Conservation (phyloP, 2,113 vertebrate species). For the Oophaga pumilio region DNA sequence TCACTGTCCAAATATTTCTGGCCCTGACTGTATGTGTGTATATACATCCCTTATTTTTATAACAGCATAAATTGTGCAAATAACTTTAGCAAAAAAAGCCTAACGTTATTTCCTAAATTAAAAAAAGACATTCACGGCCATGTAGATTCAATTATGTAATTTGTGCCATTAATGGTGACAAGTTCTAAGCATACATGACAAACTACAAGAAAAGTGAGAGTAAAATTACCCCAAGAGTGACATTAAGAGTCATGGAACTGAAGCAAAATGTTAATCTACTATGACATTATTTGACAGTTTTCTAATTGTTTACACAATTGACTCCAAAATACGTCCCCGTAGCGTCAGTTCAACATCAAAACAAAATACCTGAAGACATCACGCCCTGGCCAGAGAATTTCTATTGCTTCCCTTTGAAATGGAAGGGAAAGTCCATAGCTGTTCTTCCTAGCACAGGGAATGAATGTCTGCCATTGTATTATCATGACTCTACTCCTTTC, state of each 20-base stretch:
- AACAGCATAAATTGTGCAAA: not conserved
- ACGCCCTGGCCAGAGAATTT: not conserved
- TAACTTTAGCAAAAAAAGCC: not conserved
- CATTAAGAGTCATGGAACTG: not conserved
- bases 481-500: constrained; percentile 10
- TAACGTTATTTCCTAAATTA: not conserved
- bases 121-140: not conserved
- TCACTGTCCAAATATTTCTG: too few relatives aligned
- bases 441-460: not conserved
- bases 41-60: too few relatives aligned
- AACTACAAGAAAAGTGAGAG: not conserved
- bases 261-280: constrained; percentile 12
- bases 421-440: not conserved
- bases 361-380: not conserved
- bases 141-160: not conserved
- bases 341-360: constrained; percentile 2
- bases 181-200: not conserved
- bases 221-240: not conserved
- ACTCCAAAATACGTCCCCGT: constrained; percentile 3
- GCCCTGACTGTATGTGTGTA: too few relatives aligned
- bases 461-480: constrained; percentile 40
- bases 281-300: constrained; percentile 33
- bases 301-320: constrained; percentile 17
- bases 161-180: not conserved
- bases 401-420: not conserved